Evolutionary conservation across 2,113 vertebrate species (phyloP), one percentile per base, ranked within the genome.

Genomic region (Sterna hirundo): DNA sequence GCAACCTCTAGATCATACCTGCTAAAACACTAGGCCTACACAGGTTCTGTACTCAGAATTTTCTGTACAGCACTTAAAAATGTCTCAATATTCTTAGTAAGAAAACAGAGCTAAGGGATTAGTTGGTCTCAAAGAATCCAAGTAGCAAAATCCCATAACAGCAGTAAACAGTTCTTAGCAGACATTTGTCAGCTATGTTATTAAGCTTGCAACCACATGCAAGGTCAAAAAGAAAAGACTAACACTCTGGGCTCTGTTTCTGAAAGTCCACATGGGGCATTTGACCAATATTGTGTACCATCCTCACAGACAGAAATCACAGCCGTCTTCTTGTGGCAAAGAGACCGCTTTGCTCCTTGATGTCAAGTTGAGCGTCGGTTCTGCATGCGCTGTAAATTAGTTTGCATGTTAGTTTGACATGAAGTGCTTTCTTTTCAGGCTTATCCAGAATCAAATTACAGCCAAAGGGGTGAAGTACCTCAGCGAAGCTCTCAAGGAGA

Each of bases 371-470:
- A 90, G 40, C 0, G 0, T 36, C 47, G 44, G 40, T 40, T 36
- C 30, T 72, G 27, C 27, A 6, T 3, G 11, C 1, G 6, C 87
- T 79, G 46, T 60, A 57, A 52, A 60, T 46, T 13, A 49, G 44
- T 69, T 61, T 57, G n/a, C 22, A 3, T 52, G 27, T 57, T 78
- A 27, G 38, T 77, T 54, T 96, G 77, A 94, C 74, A 51, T 52
- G 26, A 72, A 69, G 23, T 60, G 29, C 40, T 75, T 95, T 86
- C 71, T 93, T 95, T 95, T 40, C 64, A 98, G 98, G 98, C 98
- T 99, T 57, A 98, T 98, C 79, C 98, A 99, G 95, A 99, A 99
- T 88, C 96, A 88, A 70, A 98, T 99, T 95, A 99, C 98, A 27
- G 97, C 95, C 90, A 95, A 85, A 86, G 98, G 98, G 40, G 86